Percentiles rank a stretch among this genome's conserved stretches.
These are phyloP conservation scores for Taenioides sp. DNA, from an alignment of 2,797 vertebrate species.

Conservation along the genomic window DNA sequence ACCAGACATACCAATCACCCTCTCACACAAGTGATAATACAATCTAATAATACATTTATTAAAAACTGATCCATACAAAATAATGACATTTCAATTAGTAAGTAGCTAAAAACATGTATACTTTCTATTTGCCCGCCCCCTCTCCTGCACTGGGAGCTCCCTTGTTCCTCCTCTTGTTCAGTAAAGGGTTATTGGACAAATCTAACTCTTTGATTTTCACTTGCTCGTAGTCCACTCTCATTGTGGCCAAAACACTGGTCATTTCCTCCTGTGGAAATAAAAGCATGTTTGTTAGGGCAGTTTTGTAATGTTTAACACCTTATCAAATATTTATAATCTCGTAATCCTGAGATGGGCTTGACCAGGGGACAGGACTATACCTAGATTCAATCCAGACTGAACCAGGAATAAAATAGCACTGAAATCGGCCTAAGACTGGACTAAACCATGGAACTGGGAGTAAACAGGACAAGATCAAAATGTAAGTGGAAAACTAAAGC, in stretches of 20 bases:
- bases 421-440: too few species aligned
- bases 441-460: too few species aligned
- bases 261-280: conserved; percentile 87
- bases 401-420: too few species aligned
- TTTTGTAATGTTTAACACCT: not conserved
- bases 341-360: too few species aligned
- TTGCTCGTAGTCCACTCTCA: conserved; percentile 98
- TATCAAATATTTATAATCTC: too few species aligned
- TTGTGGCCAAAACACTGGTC: conserved; percentile 95
- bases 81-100: not conserved
- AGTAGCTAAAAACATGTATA: not conserved
- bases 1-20: not conserved
- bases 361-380: too few species aligned
- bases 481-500: too few species aligned
- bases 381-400: too few species aligned
- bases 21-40: not conserved
- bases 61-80: not conserved
- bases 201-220: conserved; percentile 98
- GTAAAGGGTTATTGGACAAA: conserved; percentile 92
- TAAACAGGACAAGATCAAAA: too few species aligned
- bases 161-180: conserved; percentile 94
- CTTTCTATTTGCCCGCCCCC: conserved; percentile 29
- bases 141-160: conserved; percentile 70
- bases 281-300: not conserved
- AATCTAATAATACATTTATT: not conserved